Evolutionary conservation across 1,140 invertebrate species (phyloP), one percentile per base, ranked within the genome.

Genomic region (Drosophila lacertosa): DNA sequence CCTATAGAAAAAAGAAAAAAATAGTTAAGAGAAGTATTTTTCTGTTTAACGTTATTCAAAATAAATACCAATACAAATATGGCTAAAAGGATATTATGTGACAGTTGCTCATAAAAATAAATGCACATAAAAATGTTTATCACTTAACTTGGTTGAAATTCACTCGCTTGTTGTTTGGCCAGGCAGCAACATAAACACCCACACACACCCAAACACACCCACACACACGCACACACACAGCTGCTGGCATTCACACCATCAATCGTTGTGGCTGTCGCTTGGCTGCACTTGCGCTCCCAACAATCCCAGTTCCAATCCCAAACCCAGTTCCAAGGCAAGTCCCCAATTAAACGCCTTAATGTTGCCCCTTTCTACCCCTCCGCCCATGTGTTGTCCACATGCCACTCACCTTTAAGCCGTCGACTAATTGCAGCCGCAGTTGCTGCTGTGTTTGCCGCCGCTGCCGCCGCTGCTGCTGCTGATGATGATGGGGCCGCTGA

Each of bases 351-450:
- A 47, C 60, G 37, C 54, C 65, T 58, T 55, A 47, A 71, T 70
- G 42, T 71, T 15, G 9, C 18, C 26, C 47, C 53, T 16, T n/a
- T 33, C 13, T 6, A 10, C 1, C 2, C 13, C 24, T 11, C n/a
- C 6, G 11, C 39, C 45, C 42, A 20, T 42, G 35, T 29, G 20
- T 11, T 63, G 39, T 62, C 40, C 44, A 42, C 24, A 57, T 42
- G 51, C 35, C 51, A 76, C 70, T 77, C 59, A 84, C 81, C 81
- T 84, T 84, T 84, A 77, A 84, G 82, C 77, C 81, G 60, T 57
- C 81, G 81, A 86, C 81, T 86, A 86, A 84, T 84, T 86, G 81
- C 67, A 42, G 77, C 77, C 73, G 77, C 77, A 55, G 74, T 77
- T 45, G 60, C 77, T 57, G 68, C 73, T 64, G 65, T 54, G 35